Percentiles rank a stretch among this genome's conserved stretches.
phyloP scores from a whole-genome alignment of 2,888 invertebrate species.

The Diploptera punctata region DNA sequence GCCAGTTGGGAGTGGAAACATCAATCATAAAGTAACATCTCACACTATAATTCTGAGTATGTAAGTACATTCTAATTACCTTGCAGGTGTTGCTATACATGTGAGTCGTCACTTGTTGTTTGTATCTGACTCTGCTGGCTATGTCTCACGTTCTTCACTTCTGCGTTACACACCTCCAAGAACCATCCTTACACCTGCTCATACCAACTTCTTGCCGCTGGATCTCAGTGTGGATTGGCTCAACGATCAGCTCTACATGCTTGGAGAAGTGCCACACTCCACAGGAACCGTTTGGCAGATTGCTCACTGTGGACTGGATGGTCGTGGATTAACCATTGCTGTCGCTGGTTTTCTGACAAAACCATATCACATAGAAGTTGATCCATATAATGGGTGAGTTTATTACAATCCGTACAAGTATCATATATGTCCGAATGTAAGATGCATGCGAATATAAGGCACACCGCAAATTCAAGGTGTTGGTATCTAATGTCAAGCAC shows the following conservation, averaged over 20 bases:
- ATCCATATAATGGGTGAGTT: slow-evolving; percentile 86
- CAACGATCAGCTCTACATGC: slow-evolving; percentile 81
- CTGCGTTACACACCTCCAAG: slow-evolving; percentile 47
- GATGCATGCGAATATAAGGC: too few species aligned
- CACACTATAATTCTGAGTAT: too few species aligned
- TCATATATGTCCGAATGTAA: too few species aligned
- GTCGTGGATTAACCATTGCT: slow-evolving; percentile 72
- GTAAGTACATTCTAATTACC: too few species aligned
- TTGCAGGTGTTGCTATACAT: slow-evolving; percentile 82
- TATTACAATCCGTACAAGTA: neutral
- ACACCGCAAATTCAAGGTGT: too few species aligned
- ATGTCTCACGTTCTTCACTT: slow-evolving; percentile 61
- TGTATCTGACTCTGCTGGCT: slow-evolving; percentile 76
- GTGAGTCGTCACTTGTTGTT: slow-evolving; percentile 73
- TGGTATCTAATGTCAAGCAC: too few species aligned
- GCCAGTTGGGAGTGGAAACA: too few species aligned
- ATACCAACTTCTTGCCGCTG: slow-evolving; percentile 68
- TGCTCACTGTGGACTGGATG: slow-evolving; percentile 76
- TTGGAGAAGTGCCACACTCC: slow-evolving; percentile 71
- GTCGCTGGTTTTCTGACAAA: slow-evolving; percentile 71
- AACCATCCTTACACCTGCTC: slow-evolving; percentile 63
- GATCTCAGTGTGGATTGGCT: slow-evolving; percentile 89
- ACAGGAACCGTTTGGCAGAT: slow-evolving; percentile 57
- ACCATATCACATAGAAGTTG: slow-evolving; percentile 85
- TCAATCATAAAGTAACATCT: too few species aligned